Base-by-base conservation (phyloP, 2,113 vertebrate species). In the Mustela lutreola region DNA sequence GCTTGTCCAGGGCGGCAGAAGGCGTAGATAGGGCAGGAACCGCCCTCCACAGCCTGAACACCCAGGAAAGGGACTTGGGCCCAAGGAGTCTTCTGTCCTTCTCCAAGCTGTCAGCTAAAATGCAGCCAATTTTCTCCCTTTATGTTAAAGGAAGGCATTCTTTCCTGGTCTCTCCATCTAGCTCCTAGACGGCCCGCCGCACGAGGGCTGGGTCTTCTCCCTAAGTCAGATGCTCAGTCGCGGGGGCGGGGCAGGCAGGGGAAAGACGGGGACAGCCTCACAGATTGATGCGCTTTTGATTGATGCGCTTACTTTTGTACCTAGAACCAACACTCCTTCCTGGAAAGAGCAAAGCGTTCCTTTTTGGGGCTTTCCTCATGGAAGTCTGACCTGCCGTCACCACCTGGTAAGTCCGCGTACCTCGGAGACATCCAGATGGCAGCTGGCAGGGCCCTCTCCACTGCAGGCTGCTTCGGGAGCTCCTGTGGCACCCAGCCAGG, bases 401-500 rank as follows among this genome's bases (percentile, higher is more conserved):
- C 0, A 58, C 33, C 36, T 4, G 28, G 16, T 11, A 22, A 18
- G n/a, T n/a, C 53, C 36, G 36, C 0, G 36, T 21, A 75, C 67
- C 65, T 3, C 26, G 71, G 48, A 78, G 42, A 65, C 4, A 1
- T 15, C 62, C 36, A 0, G 6, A 2, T 1, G 42, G 50, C 56
- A 28, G 21, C 4, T 1, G 1, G 0, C 3, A 3, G 11, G 56
- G 48, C 26, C 50, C 1, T 12, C 85, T 86, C 53, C 58, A 4
- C 75, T 16, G 7, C 48, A 19, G 5, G 15, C 80, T 16, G 60
- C 36, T 14, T 7, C 39, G 60, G n/a, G 18, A 36, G 7, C 31
- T 42, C 53, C 56, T 0, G 19, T 11, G 31, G 14, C 15, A 1
- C 0, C 28, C 33, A 4, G 28, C 11, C 76, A 36, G 0, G 0